Percentiles rank a stretch among this genome's conserved stretches.
Evolutionary conservation across 2,888 invertebrate genomes (phyloP).

Genomic region (Hyposoter didymator): DNA sequence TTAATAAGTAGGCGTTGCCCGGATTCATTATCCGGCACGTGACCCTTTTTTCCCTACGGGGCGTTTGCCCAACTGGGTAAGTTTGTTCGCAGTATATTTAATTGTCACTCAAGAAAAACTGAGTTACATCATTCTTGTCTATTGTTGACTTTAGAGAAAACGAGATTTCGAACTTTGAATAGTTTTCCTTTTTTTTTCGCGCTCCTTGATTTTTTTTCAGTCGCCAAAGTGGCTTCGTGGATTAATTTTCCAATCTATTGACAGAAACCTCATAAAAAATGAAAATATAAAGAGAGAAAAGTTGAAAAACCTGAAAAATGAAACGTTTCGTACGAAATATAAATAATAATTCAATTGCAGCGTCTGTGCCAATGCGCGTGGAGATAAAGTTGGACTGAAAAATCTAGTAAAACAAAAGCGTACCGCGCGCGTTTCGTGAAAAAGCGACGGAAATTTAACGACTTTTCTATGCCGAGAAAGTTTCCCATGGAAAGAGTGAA

Average conservation of each 20-base stretch:
- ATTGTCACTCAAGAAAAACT: slow-evolving; percentile 67
- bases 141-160: slow-evolving; percentile 71
- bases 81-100: slow-evolving; percentile 42
- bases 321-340: not conserved
- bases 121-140: slow-evolving; percentile 72
- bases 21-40: slow-evolving; percentile 76
- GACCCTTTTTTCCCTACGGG: slow-evolving; percentile 66
- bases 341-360: not conserved
- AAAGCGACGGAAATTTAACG: slow-evolving; percentile 3
- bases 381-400: not conserved
- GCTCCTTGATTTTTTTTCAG: not conserved
- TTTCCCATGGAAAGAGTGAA: slow-evolving; percentile 29
- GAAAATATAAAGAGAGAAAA: not conserved
- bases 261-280: too few species aligned
- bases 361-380: not conserved
- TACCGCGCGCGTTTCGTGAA: not conserved
- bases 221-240: not conserved
- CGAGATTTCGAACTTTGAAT: slow-evolving; percentile 2
- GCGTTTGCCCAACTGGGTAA: slow-evolving; percentile 57
- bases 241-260: too few species aligned
- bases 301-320: not conserved
- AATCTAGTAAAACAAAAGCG: not conserved
- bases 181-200: not conserved
- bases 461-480: not conserved
- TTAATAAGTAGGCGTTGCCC: slow-evolving; percentile 74